A percentile compares a stretch with the other conserved stretches of the same genome.
Conservation (phyloP, 2,113 vertebrate species). For the Neopipo cinnamomea region DNA sequence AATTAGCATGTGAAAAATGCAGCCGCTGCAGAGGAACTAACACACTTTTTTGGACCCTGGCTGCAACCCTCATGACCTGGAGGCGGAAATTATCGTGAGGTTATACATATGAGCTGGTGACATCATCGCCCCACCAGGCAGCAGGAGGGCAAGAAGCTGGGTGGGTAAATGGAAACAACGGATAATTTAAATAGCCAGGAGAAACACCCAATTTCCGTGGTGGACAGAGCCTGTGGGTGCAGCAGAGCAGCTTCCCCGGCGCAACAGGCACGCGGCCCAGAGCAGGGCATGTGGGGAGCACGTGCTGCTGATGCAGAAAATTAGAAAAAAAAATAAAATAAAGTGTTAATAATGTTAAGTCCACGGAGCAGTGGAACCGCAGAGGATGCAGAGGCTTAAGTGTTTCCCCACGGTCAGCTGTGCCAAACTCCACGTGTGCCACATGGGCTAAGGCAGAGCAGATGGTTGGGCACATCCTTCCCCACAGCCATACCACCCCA, state of each 20-base stretch:
- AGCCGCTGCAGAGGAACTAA: constrained; percentile 44
- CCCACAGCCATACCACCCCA: rapidly evolving
- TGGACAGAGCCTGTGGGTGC: background rate
- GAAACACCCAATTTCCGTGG: background rate
- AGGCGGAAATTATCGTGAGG: background rate
- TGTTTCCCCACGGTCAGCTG: rapidly evolving
- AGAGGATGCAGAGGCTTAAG: background rate
- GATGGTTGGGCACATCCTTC: background rate
- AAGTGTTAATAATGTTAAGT: background rate
- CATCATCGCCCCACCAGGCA: background rate
- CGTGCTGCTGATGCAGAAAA: background rate
- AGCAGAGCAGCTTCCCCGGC: background rate
- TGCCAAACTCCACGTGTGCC: rapidly evolving
- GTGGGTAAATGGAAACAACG: constrained; percentile 11
- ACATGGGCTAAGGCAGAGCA: rapidly evolving
- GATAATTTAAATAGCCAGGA: background rate
- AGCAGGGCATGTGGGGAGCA: background rate
- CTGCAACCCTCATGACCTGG: background rate
- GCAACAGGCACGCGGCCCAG: background rate
- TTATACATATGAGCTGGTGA: background rate
- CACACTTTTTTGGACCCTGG: background rate
- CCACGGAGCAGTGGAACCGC: background rate
- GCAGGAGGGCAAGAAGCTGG: background rate
- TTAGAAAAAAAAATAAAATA: background rate
- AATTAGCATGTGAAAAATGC: constrained; percentile 76